Base-by-base conservation (phyloP, 2,888 invertebrate species). In the Dysmachus trigonus region DNA sequence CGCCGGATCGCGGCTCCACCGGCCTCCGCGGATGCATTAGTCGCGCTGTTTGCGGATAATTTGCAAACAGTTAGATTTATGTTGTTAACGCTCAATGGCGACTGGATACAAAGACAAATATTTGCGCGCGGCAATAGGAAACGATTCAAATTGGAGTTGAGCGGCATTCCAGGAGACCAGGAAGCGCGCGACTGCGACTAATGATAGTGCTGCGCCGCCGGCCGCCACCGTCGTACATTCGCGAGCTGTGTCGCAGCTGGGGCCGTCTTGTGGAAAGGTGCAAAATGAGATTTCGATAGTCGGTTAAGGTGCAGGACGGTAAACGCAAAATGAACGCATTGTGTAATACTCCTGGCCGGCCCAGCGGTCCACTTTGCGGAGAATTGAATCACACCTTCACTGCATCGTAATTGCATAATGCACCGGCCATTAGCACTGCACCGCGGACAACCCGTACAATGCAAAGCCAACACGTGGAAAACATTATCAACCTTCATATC, bases 51-150 rank as follows among this genome's bases (percentile, higher is more conserved):
- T 35, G 35, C 38, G 41, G 71, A 83, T 83, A 83, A 83, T 83
- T 83, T 83, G 83, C 83, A 72, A 83, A 83, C 83, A 83, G 83
- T 83, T 83, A 83, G 83, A 83, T 83, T 83, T 83, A 83, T 83
- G 83, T 41, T 83, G 83, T 83, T 83, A 83, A 72, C 83, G 83
- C 71, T 83, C 83, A 83, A 83, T 83, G 41, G 83, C 83, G 83
- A 83, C 71, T 27, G 41, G 51, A 27, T 47, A 79, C 79, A 41
- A 79, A 79, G 79, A 79, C 79, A 79, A 79, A 79, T 79, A 51
- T 79, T 79, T 79, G 79, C 51, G 51, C 51, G 30, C 27, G 47
- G 79, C 30, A 79, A 79, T 47, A 79, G 79, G 51, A 79, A 79
- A 47, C 79, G 51, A 79, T 51, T 79, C 79, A 51, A 79, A 79